These are phyloP conservation scores for Morphnarchus princeps DNA, from an alignment of 2,113 vertebrate genomes.

Conservation along the genomic window DNA sequence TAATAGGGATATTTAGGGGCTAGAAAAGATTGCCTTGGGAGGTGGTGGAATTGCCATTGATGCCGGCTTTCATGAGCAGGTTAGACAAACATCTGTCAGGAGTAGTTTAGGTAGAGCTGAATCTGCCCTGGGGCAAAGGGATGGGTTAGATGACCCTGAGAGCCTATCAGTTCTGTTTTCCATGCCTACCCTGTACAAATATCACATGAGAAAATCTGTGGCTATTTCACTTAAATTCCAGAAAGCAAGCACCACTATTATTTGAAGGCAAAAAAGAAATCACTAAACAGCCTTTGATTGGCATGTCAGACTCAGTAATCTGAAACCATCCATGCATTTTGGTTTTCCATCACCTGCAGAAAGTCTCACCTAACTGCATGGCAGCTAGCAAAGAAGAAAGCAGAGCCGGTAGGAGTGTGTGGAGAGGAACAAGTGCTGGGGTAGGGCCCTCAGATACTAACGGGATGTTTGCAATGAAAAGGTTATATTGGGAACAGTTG, in stretches of 20 bases:
- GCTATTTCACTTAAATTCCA: background rate
- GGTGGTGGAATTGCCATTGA: background rate
- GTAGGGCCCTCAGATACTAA: background rate
- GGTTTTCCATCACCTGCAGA: background rate
- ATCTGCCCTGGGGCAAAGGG: background rate
- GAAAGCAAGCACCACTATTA: background rate
- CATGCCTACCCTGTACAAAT: background rate
- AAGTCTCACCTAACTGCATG: background rate
- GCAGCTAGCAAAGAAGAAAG: background rate
- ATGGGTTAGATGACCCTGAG: background rate
- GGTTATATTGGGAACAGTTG: background rate
- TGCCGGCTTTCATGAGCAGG: background rate
- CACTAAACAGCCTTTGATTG: background rate
- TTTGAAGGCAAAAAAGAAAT: background rate
- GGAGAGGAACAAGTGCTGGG: background rate
- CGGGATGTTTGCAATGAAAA: background rate
- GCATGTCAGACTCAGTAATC: background rate
- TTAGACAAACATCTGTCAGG: background rate
- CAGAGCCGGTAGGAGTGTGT: background rate
- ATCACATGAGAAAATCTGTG: background rate
- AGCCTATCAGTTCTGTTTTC: background rate
- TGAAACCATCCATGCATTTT: background rate
- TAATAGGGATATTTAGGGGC: background rate
- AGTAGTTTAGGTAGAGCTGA: background rate
- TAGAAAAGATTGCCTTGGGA: background rate